Evolutionary conservation across 1,140 invertebrate genomes (phyloP).

Genomic region (Plutomurus gul): DNA sequence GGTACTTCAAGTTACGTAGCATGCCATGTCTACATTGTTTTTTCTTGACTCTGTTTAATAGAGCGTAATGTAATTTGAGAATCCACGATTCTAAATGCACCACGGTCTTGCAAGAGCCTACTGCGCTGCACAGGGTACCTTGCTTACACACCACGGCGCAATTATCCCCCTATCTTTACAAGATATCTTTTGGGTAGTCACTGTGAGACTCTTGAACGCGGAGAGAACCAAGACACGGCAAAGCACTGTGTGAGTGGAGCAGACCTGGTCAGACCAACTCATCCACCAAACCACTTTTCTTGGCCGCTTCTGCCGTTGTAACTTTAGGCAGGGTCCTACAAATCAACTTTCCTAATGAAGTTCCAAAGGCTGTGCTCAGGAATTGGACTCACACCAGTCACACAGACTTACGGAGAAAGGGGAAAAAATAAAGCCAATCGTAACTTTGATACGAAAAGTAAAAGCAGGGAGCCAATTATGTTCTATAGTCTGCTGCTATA

Average conservation of each 20-base stretch:
- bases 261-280: not conserved
- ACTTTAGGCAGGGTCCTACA: not conserved
- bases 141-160: too few species aligned
- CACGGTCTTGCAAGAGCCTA: not conserved
- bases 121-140: not conserved
- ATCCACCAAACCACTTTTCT: not conserved
- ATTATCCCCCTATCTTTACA: too few species aligned
- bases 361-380: not conserved
- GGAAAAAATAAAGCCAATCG: not conserved
- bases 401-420: too few species aligned
- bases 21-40: not conserved
- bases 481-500: not conserved
- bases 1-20: too few species aligned
- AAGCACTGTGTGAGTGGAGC: too few species aligned
- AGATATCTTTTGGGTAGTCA: too few species aligned
- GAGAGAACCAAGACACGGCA: too few species aligned
- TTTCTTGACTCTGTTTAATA: constrained; percentile 4
- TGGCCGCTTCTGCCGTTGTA: not conserved
- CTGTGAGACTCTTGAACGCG: too few species aligned
- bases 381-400: not conserved
- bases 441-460: not conserved
- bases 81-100: not conserved
- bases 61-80: not conserved
- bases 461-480: constrained; percentile 1
- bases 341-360: constrained; percentile 16